Conservation (phyloP, 2,888 invertebrate species). For the Choreutis nemorana region DNA sequence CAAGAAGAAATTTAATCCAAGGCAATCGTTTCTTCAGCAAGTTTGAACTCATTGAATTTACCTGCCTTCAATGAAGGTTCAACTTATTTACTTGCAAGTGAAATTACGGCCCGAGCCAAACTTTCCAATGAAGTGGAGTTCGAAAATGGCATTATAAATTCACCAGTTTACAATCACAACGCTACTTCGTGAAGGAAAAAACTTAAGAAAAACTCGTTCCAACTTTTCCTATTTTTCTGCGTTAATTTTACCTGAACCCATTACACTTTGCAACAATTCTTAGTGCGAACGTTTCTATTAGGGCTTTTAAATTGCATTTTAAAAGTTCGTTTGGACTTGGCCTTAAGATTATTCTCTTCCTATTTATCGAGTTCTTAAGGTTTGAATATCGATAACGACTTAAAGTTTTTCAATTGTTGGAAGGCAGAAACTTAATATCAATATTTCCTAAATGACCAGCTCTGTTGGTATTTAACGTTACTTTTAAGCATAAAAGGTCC, state of each 20-base stretch:
- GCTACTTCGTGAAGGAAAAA: constrained; percentile 56
- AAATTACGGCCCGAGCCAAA: constrained; percentile 57
- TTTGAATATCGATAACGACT: too few species aligned
- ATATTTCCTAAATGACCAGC: too few species aligned
- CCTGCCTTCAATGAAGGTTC: constrained; percentile 17
- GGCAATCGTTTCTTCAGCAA: constrained; percentile 9
- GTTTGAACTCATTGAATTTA: constrained; percentile 26
- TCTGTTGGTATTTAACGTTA: too few species aligned
- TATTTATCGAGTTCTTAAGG: too few species aligned
- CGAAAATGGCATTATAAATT: constrained; percentile 66
- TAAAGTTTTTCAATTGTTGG: too few species aligned
- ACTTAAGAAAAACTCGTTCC: constrained; percentile 59
- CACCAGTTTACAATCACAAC: constrained; percentile 65
- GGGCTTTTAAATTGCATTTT: constrained; percentile 59
- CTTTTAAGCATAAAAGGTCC: too few species aligned
- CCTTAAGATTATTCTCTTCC: too few species aligned
- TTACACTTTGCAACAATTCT: constrained; percentile 64
- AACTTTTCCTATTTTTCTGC: constrained; percentile 68
- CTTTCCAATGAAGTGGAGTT: constrained; percentile 61
- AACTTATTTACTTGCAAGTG: constrained; percentile 41
- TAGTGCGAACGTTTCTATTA: constrained; percentile 29
- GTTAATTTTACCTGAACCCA: constrained; percentile 64
- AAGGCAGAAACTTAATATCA: too few species aligned
- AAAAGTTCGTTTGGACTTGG: constrained; percentile 36
- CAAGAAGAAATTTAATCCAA: constrained; percentile 10